These are phyloP conservation scores for Monoplex corrugatus DNA, from an alignment of 2,888 invertebrate genomes.

Conservation along the genomic window DNA sequence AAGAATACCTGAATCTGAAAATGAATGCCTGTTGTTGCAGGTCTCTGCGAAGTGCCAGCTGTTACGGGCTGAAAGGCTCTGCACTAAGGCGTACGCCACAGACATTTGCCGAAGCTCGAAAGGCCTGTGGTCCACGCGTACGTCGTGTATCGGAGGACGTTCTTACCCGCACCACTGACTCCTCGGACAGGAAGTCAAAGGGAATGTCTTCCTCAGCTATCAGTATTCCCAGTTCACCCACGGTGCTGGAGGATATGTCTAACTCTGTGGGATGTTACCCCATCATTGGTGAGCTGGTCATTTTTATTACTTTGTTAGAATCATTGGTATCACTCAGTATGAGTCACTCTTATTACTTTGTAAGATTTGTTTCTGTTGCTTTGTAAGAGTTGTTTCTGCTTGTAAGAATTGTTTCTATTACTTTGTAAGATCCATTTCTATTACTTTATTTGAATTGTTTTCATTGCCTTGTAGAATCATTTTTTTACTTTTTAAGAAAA, in stretches of 20 bases:
- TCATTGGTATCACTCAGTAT: no score
- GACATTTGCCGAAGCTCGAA: constrained; percentile 53
- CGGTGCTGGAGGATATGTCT: constrained; percentile 55
- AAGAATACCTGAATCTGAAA: background rate
- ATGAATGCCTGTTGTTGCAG: constrained; percentile 38
- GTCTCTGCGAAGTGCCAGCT: constrained; percentile 46
- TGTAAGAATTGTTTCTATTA: no score
- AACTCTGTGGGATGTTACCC: constrained; percentile 60
- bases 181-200: constrained; percentile 35
- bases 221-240: constrained; percentile 62
- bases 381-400: no score
- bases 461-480: no score
- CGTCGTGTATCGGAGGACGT: constrained; percentile 58
- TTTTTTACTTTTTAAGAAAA: no score
- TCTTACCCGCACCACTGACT: constrained; percentile 32
- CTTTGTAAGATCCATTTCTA: no score
- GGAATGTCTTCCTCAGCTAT: constrained; percentile 59
- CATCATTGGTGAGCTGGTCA: constrained; percentile 51
- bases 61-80: constrained; percentile 17
- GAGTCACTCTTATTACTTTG: no score
- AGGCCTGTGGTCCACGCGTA: constrained; percentile 45
- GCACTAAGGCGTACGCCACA: constrained; percentile 41
- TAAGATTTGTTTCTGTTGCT: no score
- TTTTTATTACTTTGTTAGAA: no score
- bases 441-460: no score